Conservation (phyloP, 2,888 invertebrate genomes). For the Scaptomyza caliginosa region DNA sequence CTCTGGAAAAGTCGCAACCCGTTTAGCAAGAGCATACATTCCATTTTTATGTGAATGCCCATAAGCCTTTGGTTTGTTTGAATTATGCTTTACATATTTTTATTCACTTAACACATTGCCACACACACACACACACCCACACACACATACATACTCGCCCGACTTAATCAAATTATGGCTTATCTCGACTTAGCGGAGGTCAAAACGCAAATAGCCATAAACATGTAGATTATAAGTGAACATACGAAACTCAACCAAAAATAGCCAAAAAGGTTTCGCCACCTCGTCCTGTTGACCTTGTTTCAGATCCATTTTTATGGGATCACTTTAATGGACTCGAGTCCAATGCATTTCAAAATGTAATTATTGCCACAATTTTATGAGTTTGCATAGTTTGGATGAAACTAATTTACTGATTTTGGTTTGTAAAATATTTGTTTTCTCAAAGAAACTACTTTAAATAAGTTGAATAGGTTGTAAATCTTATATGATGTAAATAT, state of each 20-base stretch:
- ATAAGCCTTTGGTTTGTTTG: slow-evolving; percentile 65
- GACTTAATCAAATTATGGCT: slow-evolving; percentile 74
- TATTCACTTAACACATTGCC: slow-evolving; percentile 74
- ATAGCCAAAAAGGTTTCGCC: slow-evolving; percentile 13
- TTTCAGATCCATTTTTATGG: slow-evolving; percentile 54
- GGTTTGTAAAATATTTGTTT: neutral
- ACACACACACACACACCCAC: slow-evolving; percentile 14
- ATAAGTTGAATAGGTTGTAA: neutral
- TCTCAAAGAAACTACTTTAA: neutral
- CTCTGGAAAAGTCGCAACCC: slow-evolving; percentile 27
- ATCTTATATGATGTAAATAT: neutral
- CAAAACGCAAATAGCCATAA: slow-evolving; percentile 78
- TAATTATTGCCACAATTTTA: slow-evolving; percentile 62
- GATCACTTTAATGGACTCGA: slow-evolving; percentile 43
- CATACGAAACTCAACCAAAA: slow-evolving; percentile 20
- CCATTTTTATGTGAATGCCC: slow-evolving; percentile 55
- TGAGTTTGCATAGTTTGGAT: slow-evolving; percentile 23
- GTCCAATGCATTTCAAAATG: slow-evolving; percentile 41
- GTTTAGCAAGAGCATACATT: slow-evolving; percentile 60
- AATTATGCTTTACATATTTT: slow-evolving; percentile 78
- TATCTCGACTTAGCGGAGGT: slow-evolving; percentile 75
- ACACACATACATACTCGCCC: neutral
- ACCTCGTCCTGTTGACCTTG: slow-evolving; percentile 59
- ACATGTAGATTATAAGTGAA: slow-evolving; percentile 70
- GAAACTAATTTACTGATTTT: slow-evolving; percentile 17